These are phyloP conservation scores for Notolabrus celidotus DNA, from an alignment of 2,797 vertebrate species.

Conservation along the genomic window DNA sequence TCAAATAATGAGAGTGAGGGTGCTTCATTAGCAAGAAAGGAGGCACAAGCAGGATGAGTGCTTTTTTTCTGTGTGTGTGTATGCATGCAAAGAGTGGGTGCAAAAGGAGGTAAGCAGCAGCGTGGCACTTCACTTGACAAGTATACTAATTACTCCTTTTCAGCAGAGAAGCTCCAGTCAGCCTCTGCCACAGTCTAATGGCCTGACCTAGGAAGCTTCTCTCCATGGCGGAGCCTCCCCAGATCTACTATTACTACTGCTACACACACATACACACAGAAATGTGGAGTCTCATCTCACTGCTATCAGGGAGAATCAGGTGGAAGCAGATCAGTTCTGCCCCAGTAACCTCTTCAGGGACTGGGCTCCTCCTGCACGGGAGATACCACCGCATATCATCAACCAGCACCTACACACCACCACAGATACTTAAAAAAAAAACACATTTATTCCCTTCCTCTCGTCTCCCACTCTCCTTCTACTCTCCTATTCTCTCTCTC, in stretches of 20 bases:
- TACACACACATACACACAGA: constrained; percentile 37
- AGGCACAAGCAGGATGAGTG: constrained; percentile 77
- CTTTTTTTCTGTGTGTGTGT: constrained; percentile 51
- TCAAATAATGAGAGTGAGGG: constrained; percentile 94
- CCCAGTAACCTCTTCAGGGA: constrained; percentile 97
- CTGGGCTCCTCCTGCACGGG: constrained; percentile 87
- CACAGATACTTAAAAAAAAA: constrained; percentile 59
- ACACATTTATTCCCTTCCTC: constrained; percentile 20
- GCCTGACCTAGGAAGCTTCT: constrained; percentile 89
- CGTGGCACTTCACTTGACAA: constrained; percentile 96
- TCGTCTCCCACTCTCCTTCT: constrained; percentile 18
- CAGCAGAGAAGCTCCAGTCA: constrained; percentile 91
- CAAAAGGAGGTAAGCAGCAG: constrained; percentile 90
- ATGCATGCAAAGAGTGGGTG: constrained; percentile 58
- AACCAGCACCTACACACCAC: constrained; percentile 74
- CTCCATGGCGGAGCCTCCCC: constrained; percentile 66
- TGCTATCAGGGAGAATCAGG: constrained; percentile 93
- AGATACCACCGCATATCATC: constrained; percentile 80
- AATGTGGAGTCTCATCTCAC: constrained; percentile 75
- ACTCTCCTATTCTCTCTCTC: constrained; percentile 18
- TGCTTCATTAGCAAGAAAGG: constrained; percentile 93
- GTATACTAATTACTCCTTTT: constrained; percentile 99
- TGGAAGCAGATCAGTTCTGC: constrained; percentile 99
- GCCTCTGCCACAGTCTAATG: constrained; percentile 92
- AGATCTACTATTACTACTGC: constrained; percentile 70